Base-by-base conservation (phyloP, 1,140 invertebrate genomes). In the Rhynchophorus ferrugineus region DNA sequence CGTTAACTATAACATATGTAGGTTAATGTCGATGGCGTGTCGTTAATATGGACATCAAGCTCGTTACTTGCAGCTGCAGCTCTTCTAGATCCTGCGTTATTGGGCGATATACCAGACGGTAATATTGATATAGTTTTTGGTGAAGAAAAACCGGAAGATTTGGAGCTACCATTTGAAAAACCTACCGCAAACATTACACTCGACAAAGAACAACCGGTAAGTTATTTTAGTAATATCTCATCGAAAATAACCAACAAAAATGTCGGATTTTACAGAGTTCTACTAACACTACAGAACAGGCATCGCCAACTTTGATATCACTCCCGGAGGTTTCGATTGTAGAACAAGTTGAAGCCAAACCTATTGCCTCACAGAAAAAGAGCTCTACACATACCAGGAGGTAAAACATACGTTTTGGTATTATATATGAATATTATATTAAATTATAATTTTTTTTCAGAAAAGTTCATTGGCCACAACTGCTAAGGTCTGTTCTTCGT, bases 401-500 rank as follows among this genome's bases (percentile, higher is more conserved):
- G 24, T 29, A 29, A 29, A 29, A 29, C 5, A 29, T 11, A 6
- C 11, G 11, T 6, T 5, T 29, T 11, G 24, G 24, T 29, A 29
- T 29, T 11, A 6, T 6, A 5, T 6, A 29, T 6, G 11, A 6
- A 6, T 29, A 29, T 11, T 29, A 29, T 6, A 6, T 6, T 6
- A 29, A 29, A 29, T 29, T 29, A 29, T 29, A 6, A 11, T 29
- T 5, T 29, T 29, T 29, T 29, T 39, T 38, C 1, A 46, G 21
- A 51, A 47, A 44, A 52, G 46, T 41, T 49, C 49, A 33, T 45
- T 44, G 54, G 44, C 49, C 47, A 44, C 44, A 19, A 14, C 13
- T 16, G 24, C 43, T 49, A 17, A 16, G 37, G 37, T 34, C 44
- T 38, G 33, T 56, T 42, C 16, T 42, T 21, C 22, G 38, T 7